These are phyloP conservation scores for Nanorana parkeri DNA, from an alignment of 2,113 vertebrate genomes.

Conservation along the genomic window DNA sequence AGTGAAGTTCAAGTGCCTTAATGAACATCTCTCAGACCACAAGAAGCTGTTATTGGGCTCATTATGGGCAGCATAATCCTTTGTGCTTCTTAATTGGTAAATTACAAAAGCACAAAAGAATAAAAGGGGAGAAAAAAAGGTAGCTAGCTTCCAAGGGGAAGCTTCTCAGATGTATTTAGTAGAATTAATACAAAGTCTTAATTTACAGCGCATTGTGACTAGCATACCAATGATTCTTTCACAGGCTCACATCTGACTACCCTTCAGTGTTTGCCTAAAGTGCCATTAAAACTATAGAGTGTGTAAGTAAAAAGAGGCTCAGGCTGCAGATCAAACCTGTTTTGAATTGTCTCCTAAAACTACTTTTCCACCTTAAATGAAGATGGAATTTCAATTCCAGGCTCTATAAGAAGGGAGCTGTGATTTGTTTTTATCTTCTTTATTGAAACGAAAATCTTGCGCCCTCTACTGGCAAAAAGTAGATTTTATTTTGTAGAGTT, in stretches of 20 bases:
- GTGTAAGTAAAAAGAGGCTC: neutral
- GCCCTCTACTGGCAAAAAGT: conserved; percentile 10
- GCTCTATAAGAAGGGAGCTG: neutral
- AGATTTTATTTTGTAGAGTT: too few relatives aligned
- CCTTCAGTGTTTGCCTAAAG: neutral
- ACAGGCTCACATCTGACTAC: neutral
- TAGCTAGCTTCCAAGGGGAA: neutral
- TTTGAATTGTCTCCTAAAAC: neutral
- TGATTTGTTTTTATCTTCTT: neutral
- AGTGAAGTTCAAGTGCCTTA: conserved; percentile 47
- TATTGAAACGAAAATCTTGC: conserved; percentile 8
- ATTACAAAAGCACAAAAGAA: conserved; percentile 42
- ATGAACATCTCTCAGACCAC: conserved; percentile 44
- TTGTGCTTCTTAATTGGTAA: conserved; percentile 47
- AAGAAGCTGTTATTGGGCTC: conserved; percentile 48
- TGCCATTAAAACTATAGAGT: conserved; percentile 1
- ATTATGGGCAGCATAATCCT: conserved; percentile 31
- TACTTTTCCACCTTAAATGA: neutral
- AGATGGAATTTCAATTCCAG: neutral
- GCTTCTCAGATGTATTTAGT: conserved; percentile 18
- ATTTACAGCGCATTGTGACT: conserved; percentile 40
- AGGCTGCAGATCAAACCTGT: neutral
- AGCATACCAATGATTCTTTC: conserved; percentile 36
- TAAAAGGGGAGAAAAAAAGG: conserved; percentile 7
- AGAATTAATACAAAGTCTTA: conserved; percentile 46